Conservation (phyloP, 2,797 vertebrate genomes). For the Sebastes kiyomatsui region DNA sequence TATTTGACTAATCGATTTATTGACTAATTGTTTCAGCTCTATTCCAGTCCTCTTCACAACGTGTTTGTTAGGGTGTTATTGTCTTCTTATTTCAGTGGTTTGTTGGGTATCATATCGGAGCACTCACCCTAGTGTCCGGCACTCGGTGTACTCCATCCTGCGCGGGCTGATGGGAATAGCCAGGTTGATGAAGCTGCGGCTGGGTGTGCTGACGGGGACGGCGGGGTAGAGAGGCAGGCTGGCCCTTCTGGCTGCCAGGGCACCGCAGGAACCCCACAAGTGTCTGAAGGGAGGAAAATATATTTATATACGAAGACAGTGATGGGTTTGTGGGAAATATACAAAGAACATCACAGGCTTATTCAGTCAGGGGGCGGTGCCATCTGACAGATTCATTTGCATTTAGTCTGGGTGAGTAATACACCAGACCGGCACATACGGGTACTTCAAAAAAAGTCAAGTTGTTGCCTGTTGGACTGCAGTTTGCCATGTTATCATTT, state of each 20-base stretch:
- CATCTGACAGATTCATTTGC: background rate
- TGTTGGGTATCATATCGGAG: background rate
- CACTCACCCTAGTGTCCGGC: constrained; percentile 71
- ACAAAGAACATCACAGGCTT: background rate
- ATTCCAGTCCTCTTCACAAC: background rate
- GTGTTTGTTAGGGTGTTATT: background rate
- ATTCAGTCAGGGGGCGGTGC: background rate
- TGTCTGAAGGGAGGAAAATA: constrained; percentile 45
- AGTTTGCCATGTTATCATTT: too few species aligned
- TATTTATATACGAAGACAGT: background rate
- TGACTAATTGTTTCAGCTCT: background rate
- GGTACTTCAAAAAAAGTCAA: too few species aligned
- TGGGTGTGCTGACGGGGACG: constrained; percentile 21
- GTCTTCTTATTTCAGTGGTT: background rate
- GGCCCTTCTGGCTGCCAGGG: constrained; percentile 32
- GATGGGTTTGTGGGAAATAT: background rate
- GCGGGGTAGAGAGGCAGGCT: constrained; percentile 36
- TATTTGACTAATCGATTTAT: background rate
- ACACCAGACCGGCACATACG: background rate
- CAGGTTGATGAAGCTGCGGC: constrained; percentile 79
- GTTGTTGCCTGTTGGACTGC: too few species aligned
- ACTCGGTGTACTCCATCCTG: constrained; percentile 82
- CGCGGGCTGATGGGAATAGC: constrained; percentile 60
- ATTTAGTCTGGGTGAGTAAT: background rate
- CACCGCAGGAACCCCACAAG: constrained; percentile 61